Evolutionary conservation across 2,113 vertebrate species (phyloP).

Genomic region (Malurus cyaneus): DNA sequence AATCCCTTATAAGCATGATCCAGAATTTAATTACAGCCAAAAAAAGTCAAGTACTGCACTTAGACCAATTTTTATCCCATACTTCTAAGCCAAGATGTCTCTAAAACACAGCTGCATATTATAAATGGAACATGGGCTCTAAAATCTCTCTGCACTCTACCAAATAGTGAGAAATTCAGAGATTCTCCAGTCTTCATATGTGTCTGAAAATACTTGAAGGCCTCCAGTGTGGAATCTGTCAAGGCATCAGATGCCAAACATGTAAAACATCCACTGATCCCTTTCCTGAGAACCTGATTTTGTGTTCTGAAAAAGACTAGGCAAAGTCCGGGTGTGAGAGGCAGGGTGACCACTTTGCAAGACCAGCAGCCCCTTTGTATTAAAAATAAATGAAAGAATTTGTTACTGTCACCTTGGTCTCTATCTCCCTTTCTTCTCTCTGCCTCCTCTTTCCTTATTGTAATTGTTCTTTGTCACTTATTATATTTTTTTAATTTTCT

Average conservation of each 20-base stretch:
- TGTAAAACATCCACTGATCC: not conserved
- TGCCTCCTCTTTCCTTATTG: not conserved
- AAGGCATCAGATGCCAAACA: not conserved
- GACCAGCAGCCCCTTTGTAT: not conserved
- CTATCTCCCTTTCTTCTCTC: not conserved
- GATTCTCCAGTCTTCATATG: not conserved
- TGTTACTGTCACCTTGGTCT: not conserved
- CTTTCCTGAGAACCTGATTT: not conserved
- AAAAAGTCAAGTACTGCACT: not conserved
- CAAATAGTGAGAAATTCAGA: not conserved
- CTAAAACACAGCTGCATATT: not conserved
- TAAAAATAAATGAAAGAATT: not conserved
- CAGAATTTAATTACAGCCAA: not conserved
- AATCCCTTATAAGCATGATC: not conserved
- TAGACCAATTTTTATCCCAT: not conserved
- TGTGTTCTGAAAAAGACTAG: not conserved
- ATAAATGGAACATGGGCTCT: not conserved
- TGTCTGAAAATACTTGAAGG: not conserved
- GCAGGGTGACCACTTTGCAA: not conserved
- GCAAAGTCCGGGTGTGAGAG: not conserved
- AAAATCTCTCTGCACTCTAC: not conserved
- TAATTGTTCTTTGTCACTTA: not conserved
- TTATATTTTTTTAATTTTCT: not conserved
- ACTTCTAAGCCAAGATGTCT: constrained; percentile 17
- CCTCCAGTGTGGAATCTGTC: not conserved